Evolutionary conservation across 2,888 invertebrate genomes (phyloP), one percentile per base, ranked within the genome.

Genomic region (Octodonta nipae): DNA sequence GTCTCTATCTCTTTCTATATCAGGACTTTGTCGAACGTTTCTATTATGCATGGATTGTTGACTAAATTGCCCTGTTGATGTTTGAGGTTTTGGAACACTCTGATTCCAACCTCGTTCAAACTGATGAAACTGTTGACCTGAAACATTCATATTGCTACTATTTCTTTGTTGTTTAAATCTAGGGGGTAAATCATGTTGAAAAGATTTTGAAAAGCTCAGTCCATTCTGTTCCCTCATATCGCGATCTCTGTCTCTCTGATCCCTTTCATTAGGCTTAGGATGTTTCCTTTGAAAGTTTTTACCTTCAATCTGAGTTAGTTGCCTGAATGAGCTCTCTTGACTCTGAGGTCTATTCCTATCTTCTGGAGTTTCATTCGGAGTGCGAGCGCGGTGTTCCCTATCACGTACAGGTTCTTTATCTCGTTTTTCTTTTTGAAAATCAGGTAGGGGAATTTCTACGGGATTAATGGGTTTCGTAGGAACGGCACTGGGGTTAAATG

Each of bases 121-220:
- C 11, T 22, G 22, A 4, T 32, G 32, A 11, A 10, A 13, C 12
- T 3, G 26, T 64, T 50, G 54, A 20, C n/a, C n/a, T n/a, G n/a
- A n/a, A n/a, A 50, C 41, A 17, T 50, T 50, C 20, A 48, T 37
- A 30, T 39, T 49, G 26, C n/a, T 60, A 43, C 38, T 64, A 63
- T 68, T 73, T 42, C 73, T 71, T 48, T 83, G 82, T 50, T 84
- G 81, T 49, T 80, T 81, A 49, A 87, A 85, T 36, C 89, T 70
- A 10, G 89, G 89, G 32, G 89, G 88, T 51, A 89, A 70, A 62
- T 85, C 80, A 30, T 72, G 77, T 59, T 84, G 83, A 61, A 83
- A 86, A 43, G 76, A 75, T 49, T 78, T 73, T 5, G 79, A 77
- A 55, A 78, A 83, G 15, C 68, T 69, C 2, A 72, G 67, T 20